Evolutionary conservation across 2,797 vertebrate genomes (phyloP), one percentile per base, ranked within the genome.

Genomic region (Saguinus oedipus): DNA sequence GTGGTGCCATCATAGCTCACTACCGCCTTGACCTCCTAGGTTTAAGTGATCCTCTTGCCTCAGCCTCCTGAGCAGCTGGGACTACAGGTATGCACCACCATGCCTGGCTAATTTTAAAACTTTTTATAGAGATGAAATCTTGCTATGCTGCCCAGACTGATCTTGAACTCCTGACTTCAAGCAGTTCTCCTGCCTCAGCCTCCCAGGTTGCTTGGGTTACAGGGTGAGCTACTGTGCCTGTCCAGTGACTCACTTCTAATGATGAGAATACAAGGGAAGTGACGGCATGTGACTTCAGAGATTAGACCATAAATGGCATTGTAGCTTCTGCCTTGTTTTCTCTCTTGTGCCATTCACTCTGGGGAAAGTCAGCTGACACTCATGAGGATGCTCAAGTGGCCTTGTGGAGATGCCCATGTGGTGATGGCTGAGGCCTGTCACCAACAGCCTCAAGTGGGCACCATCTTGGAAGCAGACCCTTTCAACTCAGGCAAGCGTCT

Each of bases 261-360:
- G 22, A 70, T 30, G 53, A 59, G 74, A 59, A 36, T 6, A 20
- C 14, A 8, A 30, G 36, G 24, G 11, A 39, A 42, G n/a, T 39
- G 64, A 53, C 1, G n/a, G 30, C 27, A 4, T 46, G 74, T 81
- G 79, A 81, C 88, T 95, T 94, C 12, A n/a, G 74, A 39, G 80
- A 26, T n/a, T 42, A 44, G 61, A 64, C 88, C 9, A 7, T 50
- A 61, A 46, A n/a, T 7, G 15, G 10, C 5, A 20, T 22, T 7
- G 64, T 80, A 80, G 50, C 36, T 22, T 42, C 48, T 53, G 85
- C 68, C 2, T 74, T 53, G 42, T 27, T 81, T 48, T 75, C 10
- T 76, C 42, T 87, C 57, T 81, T 82, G 17, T 17, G 27, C 81
- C 17, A 1, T 64, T 68, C 1, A 2, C 44, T 59, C 87, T 61